These are phyloP conservation scores for Blastobasis adustella DNA, from an alignment of 2,888 invertebrate species.

Conservation along the genomic window DNA sequence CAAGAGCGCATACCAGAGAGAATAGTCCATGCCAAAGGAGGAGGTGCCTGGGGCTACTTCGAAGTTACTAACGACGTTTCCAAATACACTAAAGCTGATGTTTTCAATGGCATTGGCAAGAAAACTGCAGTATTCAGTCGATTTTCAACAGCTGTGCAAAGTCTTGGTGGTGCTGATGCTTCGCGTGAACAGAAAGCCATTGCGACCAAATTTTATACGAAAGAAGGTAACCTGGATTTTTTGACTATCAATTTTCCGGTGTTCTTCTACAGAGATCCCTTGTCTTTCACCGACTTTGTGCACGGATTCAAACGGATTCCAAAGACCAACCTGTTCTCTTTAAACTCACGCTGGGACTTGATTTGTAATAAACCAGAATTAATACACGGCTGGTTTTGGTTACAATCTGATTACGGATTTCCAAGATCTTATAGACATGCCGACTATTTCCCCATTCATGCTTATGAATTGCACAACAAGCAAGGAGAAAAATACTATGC, in stretches of 20 bases:
- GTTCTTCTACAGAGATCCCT: constrained; percentile 89
- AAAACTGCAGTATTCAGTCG: constrained; percentile 82
- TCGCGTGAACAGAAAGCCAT: constrained; percentile 89
- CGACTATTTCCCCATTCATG: constrained; percentile 93
- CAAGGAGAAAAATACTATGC: constrained; percentile 82
- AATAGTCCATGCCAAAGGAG: constrained; percentile 94
- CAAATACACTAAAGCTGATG: constrained; percentile 82
- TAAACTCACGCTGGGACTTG: constrained; percentile 93
- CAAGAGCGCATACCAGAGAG: constrained; percentile 93
- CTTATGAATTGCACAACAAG: constrained; percentile 89
- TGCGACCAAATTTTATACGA: constrained; percentile 92
- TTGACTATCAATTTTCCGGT: constrained; percentile 91
- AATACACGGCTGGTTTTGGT: constrained; percentile 82
- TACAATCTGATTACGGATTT: constrained; percentile 89
- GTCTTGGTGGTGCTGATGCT: constrained; percentile 88
- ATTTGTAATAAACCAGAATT: constrained; percentile 85
- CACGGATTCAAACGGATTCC: constrained; percentile 95
- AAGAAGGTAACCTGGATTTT: constrained; percentile 91
- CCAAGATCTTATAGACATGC: constrained; percentile 92
- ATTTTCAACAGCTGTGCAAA: constrained; percentile 87
- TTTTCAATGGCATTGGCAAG: constrained; percentile 84
- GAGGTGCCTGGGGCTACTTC: constrained; percentile 87
- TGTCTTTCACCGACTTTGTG: constrained; percentile 87
- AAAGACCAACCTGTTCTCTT: constrained; percentile 85
- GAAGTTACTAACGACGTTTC: constrained; percentile 88